These are phyloP conservation scores for Conger conger DNA, from an alignment of 2,113 vertebrate species.

Conservation along the genomic window DNA sequence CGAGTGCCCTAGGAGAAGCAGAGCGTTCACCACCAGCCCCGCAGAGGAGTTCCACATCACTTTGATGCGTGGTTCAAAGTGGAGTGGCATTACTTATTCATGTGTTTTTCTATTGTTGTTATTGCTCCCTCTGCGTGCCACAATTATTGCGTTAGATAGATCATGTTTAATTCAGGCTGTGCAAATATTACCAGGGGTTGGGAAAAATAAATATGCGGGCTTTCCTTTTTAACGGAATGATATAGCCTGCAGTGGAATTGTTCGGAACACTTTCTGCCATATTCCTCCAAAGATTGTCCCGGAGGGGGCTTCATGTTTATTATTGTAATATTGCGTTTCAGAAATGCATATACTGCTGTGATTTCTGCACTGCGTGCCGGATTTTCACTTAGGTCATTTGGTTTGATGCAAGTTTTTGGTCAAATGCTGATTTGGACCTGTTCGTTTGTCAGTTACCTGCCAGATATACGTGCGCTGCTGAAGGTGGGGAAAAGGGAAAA, in stretches of 20 bases:
- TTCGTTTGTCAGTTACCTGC: neutral
- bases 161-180: neutral
- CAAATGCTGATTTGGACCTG: neutral
- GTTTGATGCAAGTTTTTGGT: neutral
- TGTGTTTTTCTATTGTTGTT: constrained; percentile 11
- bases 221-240: neutral
- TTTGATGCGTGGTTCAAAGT: constrained; percentile 2
- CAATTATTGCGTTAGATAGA: constrained; percentile 3
- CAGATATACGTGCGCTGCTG: neutral
- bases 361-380: neutral
- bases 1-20: too few species aligned
- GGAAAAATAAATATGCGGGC: neutral
- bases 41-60: neutral
- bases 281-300: neutral
- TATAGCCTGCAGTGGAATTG: neutral
- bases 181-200: neutral
- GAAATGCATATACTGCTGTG: neutral
- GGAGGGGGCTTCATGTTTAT: neutral
- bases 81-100: constrained; percentile 9
- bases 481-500: neutral
- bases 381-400: neutral
- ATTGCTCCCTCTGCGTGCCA: constrained; percentile 8
- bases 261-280: neutral
- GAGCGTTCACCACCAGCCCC: neutral
- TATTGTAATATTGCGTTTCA: neutral